A percentile compares a stretch with the other conserved stretches of the same genome.
Conservation (phyloP, 2,113 vertebrate genomes). For the Myocastor coypus region DNA sequence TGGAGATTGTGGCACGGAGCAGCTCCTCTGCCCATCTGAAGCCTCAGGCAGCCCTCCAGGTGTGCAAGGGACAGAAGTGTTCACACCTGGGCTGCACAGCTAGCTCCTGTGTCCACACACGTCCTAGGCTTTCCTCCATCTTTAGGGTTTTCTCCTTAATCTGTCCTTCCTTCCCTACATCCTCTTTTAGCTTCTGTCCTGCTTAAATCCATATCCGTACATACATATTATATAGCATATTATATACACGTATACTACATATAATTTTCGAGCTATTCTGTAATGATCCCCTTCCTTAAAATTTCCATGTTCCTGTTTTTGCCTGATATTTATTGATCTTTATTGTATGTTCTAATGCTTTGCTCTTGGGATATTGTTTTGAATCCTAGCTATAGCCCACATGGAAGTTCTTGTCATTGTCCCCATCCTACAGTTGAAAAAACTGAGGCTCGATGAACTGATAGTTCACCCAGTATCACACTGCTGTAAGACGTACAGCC, state of each 20-base stretch:
- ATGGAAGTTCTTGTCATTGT: not conserved
- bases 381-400: not conserved
- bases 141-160: not conserved
- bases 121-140: not conserved
- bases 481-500: not conserved
- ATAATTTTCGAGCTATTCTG: not conserved
- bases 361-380: not conserved
- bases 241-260: not conserved
- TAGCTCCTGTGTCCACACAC: fast-evolving
- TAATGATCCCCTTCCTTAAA: not conserved
- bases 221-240: too few species aligned
- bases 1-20: fast-evolving
- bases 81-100: not conserved
- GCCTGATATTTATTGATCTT: not conserved
- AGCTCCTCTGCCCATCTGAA: not conserved
- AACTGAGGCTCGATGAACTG: not conserved
- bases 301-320: not conserved
- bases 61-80: not conserved
- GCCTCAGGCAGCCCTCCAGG: not conserved
- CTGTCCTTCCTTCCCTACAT: not conserved
- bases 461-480: not conserved
- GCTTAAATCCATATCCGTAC: not conserved
- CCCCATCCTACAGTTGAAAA: not conserved
- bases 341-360: not conserved
- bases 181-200: not conserved